Evolutionary conservation across 2,888 invertebrate genomes (phyloP), one percentile per base, ranked within the genome.

Genomic region (Agriopis marginaria): DNA sequence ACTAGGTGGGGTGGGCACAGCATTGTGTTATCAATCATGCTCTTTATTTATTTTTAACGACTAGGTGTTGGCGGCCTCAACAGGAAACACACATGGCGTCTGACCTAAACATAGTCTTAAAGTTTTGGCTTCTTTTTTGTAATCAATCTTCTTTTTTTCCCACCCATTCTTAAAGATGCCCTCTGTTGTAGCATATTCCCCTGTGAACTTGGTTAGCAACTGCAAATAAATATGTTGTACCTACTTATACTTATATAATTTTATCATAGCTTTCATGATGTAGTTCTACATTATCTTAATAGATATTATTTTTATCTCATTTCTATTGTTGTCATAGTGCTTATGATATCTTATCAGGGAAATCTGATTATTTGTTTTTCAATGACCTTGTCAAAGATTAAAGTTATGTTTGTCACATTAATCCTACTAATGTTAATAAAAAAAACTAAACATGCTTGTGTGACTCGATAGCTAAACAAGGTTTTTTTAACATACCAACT

Each of bases 151-250:
- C 11, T 12, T 47, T 47, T 47, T 11, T n/a, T 1, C 7, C 42
- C 9, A 42, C 42, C 6, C 5, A 0, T 11, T 47, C 47, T 12
- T 47, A 47, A 47, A 5, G 5, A 32, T 32, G 5, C 32, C 32
- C 32, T 32, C 5, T 32, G 32, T 32, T 1, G 32, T 32, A 32
- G 12, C 0, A 47, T 12, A 47, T 47, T 2, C 11, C 49, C n/a
- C 7, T 50, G 49, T 14, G 49, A n/a, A 14, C 47, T 6, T 53
- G 51, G 53, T 54, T 92, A 95, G 95, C n/a, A 66, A 68, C 53
- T 59, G 40, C 23, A 42, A 49, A 47, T 9, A 23, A 44, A 10
- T 7, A 12, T 39, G 11, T 47, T 3, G 40, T 56, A 50, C 51
- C 23, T 17, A 50, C 40, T 14, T 23, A 23, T 17, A 50, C 40